These are phyloP conservation scores for Catharus ustulatus DNA, from an alignment of 2,797 vertebrate species.

Conservation along the genomic window DNA sequence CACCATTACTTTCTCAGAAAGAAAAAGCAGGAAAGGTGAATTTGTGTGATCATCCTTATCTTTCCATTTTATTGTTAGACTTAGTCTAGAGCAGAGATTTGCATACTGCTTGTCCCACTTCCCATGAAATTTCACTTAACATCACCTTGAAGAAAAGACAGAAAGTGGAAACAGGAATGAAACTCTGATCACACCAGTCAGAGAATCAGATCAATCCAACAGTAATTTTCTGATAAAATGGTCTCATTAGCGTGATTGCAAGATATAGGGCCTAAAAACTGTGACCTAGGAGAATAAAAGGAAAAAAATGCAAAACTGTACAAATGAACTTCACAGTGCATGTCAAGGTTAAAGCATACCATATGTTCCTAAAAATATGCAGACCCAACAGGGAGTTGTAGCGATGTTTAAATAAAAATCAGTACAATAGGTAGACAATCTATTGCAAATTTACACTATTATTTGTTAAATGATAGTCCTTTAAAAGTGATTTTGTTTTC, in stretches of 20 bases:
- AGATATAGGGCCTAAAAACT: background rate
- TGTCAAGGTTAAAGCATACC: conserved; percentile 39
- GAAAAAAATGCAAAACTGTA: background rate
- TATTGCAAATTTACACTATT: background rate
- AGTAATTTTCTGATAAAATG: background rate
- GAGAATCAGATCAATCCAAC: background rate
- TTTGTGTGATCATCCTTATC: background rate
- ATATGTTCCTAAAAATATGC: conserved; percentile 15
- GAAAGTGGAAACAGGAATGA: background rate
- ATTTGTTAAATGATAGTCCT: background rate
- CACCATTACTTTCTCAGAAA: background rate
- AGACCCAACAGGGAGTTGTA: background rate
- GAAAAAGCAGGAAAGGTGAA: background rate
- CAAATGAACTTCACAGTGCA: background rate
- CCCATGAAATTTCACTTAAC: background rate
- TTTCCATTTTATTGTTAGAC: background rate
- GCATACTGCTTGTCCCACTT: background rate
- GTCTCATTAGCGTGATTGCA: background rate
- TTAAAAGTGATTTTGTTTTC: background rate
- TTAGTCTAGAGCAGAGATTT: background rate
- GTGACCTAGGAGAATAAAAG: background rate
- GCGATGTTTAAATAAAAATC: background rate
- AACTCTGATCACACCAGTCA: background rate
- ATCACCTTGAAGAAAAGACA: background rate
- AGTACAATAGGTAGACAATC: background rate